A percentile compares a stretch with the other conserved stretches of the same genome.
These are phyloP conservation scores for Hucho hucho DNA, from an alignment of 2,113 vertebrate species.

Conservation along the genomic window DNA sequence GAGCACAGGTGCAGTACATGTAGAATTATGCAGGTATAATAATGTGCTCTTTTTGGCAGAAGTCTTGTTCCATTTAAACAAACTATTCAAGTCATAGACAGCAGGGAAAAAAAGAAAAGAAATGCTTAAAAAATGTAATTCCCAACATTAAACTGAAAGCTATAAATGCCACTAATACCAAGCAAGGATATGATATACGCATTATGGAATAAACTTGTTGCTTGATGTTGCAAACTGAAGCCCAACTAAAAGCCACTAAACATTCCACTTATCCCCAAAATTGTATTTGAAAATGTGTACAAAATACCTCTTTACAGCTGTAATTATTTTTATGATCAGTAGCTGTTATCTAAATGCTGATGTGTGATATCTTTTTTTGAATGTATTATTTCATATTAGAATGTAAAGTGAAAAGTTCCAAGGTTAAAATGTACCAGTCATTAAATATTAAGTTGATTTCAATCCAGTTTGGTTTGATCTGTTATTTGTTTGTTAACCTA, in stretches of 20 bases:
- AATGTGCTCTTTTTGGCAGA: conserved; percentile 46
- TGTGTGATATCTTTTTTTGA: conserved; percentile 67
- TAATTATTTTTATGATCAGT: conserved; percentile 63
- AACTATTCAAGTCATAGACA: conserved; percentile 25
- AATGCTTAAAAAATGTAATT: conserved; percentile 14
- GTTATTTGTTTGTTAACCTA: background rate
- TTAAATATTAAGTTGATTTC: conserved; percentile 73
- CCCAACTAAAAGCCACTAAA: conserved; percentile 59
- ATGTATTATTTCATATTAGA: conserved; percentile 61
- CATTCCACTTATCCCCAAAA: conserved; percentile 64
- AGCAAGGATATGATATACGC: conserved; percentile 21
- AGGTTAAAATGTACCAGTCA: conserved; percentile 72
- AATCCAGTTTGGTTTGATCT: conserved; percentile 28
- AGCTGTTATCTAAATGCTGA: conserved; percentile 62
- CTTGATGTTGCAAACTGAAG: conserved; percentile 64
- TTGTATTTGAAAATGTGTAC: conserved; percentile 58
- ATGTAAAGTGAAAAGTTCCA: conserved; percentile 71
- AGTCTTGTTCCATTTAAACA: conserved; percentile 43
- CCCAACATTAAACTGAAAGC: conserved; percentile 31
- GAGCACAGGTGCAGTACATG: conserved; percentile 51
- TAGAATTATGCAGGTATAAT: conserved; percentile 57
- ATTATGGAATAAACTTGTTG: conserved; percentile 32
- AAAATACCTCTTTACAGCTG: conserved; percentile 64
- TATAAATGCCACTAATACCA: conserved; percentile 32
- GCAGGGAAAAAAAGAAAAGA: conserved; percentile 35